Base-by-base conservation (phyloP, 2,797 vertebrate genomes). In the Phataginus tetradactyla region DNA sequence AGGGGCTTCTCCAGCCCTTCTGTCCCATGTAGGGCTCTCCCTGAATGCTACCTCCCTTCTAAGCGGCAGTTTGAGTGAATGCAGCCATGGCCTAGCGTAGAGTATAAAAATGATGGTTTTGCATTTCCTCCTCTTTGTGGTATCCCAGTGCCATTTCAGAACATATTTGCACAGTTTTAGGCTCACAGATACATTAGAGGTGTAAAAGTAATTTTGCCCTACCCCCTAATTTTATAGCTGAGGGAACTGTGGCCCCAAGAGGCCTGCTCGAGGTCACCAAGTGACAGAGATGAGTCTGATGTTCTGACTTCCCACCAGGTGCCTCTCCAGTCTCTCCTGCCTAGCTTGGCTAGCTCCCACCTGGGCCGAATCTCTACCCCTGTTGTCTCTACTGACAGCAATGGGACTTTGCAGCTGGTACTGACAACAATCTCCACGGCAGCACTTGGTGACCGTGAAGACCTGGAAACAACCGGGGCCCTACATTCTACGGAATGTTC, bases 301-400 rank as follows among this genome's bases (percentile, higher is more conserved):
- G 4, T 39, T 66, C 42, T n/a, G 21, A 29, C 8, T 32, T 57
- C 32, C 27, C 0, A 0, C 21, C 23, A 13, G 0, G 0, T 15
- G 49, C 61, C 59, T 37, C 37, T 89, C 78, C 7, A 17, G 15
- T 55, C 45, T 55, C 32, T 42, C 27, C 8, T 13, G 66, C 53
- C 55, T 53, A 42, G 39, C 23, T 17, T 53, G 53, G 25, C 27
- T n/a, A 23, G 20, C n/a, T 61, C 10, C 27, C 34, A 49, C n/a
- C 45, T 25, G 10, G 4, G 4, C 12, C 3, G 27, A 49, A 37
- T 83, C 34, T 68, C 17, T 29, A 20, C 0, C 37, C 84, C 69
- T 51, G 45, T 45, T 42, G 25, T 72, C 25, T 12, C 37, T 8
- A 18, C 21, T 3, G 29, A 77, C 18, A 59, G 18, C 49, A 57